Evolutionary conservation across 2,888 invertebrate genomes (phyloP), one percentile per base, ranked within the genome.

Genomic region (Synergus umbraculus): DNA sequence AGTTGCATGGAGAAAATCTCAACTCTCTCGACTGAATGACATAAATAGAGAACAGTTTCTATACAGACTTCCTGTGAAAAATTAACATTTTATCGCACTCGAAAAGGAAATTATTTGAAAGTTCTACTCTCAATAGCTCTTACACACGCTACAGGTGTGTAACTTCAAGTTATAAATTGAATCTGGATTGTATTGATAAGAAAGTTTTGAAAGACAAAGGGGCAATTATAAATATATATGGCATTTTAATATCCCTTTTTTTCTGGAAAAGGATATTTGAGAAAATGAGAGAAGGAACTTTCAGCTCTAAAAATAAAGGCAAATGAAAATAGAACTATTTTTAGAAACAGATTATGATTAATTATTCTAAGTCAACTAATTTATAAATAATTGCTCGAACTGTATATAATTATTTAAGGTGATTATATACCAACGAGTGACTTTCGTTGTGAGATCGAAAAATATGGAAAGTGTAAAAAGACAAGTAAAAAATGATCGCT

Each of bases 371-470:
- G 13, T 4, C 5, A 8, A 8, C 15, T 54, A 54, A 54, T 54
- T 7, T 49, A 49, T 15, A 15, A 54, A 54, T n/a, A n/a, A 8
- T n/a, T 8, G 1, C 54, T 8, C 54, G 7, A n/a, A 5, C n/a
- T n/a, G n/a, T 54, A 54, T 54, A n/a, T 29, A 29, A 29, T 3
- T 29, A 29, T 3, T 29, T 29, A 15, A 9, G 29, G 3, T 29
- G 8, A 18, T 13, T 13, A 29, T 29, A 13, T 29, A 13, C 4
- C 1, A 44, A 46, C 10, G 12, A 18, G 12, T n/a, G 1, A 73
- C 73, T 73, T 41, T 73, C 73, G n/a, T 73, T 37, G 41, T 49
- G 8, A 54, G 37, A 69, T 69, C 15, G 22, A 54, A 54, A 37
- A 37, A 37, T 37, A 37, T 29, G 54, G 15, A 37, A n/a, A 29